phyloP scores from a whole-genome alignment of 2,113 vertebrate genomes.

The Eulemur rufifrons region DNA sequence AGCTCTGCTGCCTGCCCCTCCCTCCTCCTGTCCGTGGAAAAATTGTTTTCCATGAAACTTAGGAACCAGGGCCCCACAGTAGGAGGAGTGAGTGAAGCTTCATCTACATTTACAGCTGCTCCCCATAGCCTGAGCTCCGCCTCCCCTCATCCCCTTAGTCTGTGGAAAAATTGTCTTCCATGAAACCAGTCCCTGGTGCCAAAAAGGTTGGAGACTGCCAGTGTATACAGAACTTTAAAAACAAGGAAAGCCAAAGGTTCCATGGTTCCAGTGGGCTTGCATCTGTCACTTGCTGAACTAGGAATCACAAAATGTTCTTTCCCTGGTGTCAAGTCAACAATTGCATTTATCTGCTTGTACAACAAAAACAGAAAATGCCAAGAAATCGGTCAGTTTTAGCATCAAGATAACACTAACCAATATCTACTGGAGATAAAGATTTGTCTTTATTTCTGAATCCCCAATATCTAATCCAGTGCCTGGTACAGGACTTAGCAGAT shows the following conservation, averaged over 20 bases:
- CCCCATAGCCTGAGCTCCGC: too few relatives aligned
- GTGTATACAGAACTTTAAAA: not conserved
- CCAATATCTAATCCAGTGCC: not conserved
- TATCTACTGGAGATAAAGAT: not conserved
- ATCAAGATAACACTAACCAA: not conserved
- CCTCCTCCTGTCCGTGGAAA: too few relatives aligned
- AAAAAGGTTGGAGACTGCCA: too few relatives aligned
- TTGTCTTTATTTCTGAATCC: not conserved
- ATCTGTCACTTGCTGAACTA: not conserved
- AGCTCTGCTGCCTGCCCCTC: too few relatives aligned
- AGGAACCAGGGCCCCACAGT: too few relatives aligned
- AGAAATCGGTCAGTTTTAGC: not conserved
- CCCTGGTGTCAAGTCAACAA: not conserved
- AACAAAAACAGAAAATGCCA: slow-evolving; percentile 1
- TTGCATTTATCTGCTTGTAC: not conserved
- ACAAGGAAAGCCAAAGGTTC: not conserved
- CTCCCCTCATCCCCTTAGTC: too few relatives aligned
- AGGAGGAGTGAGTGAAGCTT: too few relatives aligned
- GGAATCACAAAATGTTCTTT: not conserved
- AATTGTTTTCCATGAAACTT: too few relatives aligned
- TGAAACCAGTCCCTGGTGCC: too few relatives aligned
- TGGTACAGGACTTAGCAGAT: not conserved
- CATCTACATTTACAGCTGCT: too few relatives aligned
- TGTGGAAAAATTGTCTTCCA: too few relatives aligned
- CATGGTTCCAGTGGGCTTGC: not conserved